These are phyloP conservation scores for Kryptolebias ocellatus DNA, from an alignment of 2,797 vertebrate genomes.

Conservation along the genomic window DNA sequence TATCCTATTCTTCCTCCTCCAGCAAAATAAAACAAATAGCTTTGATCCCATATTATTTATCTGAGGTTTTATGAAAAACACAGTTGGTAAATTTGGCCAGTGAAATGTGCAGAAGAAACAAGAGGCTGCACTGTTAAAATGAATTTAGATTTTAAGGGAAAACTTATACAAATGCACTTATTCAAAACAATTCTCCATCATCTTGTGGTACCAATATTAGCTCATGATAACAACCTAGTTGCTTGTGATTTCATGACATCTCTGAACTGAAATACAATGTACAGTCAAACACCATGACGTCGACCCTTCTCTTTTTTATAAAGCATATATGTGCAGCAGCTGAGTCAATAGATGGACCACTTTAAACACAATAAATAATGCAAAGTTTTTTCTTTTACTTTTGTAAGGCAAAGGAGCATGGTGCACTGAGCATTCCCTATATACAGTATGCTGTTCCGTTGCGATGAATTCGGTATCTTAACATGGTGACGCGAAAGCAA, in stretches of 20 bases:
- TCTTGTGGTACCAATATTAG: not conserved
- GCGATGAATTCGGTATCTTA: no score
- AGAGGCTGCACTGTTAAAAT: not conserved
- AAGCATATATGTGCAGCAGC: no score
- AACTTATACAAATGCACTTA: not conserved
- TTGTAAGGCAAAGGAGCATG: no score
- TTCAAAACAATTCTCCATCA: not conserved
- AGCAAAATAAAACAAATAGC: no score
- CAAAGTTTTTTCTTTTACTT: not conserved
- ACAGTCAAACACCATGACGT: not conserved
- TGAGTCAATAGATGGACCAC: no score
- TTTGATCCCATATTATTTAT: not conserved
- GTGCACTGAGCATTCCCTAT: no score
- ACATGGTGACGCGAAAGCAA: no score
- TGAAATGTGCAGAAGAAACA: not conserved
- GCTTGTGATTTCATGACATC: not conserved
- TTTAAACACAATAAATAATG: not conserved
- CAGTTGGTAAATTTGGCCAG: not conserved
- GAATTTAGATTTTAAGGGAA: constrained; percentile 1
- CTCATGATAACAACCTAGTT: not conserved
- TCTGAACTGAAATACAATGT: not conserved
- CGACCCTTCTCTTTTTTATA: not conserved
- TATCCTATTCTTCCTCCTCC: no score
- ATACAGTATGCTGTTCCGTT: no score
- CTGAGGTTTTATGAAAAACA: not conserved